phyloP scores from a whole-genome alignment of 2,113 vertebrate species.

The Perca flavescens region DNA sequence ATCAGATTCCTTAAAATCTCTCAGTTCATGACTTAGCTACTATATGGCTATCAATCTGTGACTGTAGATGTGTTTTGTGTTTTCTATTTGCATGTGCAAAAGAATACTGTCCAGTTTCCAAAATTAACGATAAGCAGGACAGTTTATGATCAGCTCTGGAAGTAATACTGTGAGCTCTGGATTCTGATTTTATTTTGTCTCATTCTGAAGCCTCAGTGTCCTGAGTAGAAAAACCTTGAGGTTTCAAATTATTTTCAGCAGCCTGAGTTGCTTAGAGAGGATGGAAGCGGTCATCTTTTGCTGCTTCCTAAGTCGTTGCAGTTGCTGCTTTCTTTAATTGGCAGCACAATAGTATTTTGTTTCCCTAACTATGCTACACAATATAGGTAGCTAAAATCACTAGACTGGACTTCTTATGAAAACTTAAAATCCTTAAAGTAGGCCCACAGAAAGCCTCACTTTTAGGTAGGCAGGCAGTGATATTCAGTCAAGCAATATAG shows the following conservation, averaged over 20 bases:
- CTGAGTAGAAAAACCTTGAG: not conserved
- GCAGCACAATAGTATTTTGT: constrained; percentile 21
- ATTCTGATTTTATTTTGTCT: constrained; percentile 30
- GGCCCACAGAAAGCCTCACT: not conserved
- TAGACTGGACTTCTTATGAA: not conserved
- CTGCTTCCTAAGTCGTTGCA: constrained; percentile 3
- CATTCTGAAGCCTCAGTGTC: constrained; percentile 19
- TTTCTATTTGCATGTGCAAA: not conserved
- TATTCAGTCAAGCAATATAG: not conserved
- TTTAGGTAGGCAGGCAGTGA: no score
- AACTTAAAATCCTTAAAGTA: not conserved
- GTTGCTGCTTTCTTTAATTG: constrained; percentile 23
- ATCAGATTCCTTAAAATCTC: not conserved
- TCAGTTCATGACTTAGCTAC: not conserved
- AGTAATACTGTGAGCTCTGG: not conserved
- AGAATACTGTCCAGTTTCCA: not conserved
- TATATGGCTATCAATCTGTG: not conserved
- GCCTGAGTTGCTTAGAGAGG: not conserved
- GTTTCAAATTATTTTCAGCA: constrained; percentile 29
- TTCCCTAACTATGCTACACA: not conserved
- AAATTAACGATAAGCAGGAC: not conserved
- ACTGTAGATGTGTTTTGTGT: not conserved
- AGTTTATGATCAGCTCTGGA: constrained; percentile 30
- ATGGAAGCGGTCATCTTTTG: not conserved
- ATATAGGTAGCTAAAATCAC: constrained; percentile 14